These are phyloP conservation scores for Leptobrachium ailaonicum DNA, from an alignment of 2,113 vertebrate genomes.

Conservation along the genomic window DNA sequence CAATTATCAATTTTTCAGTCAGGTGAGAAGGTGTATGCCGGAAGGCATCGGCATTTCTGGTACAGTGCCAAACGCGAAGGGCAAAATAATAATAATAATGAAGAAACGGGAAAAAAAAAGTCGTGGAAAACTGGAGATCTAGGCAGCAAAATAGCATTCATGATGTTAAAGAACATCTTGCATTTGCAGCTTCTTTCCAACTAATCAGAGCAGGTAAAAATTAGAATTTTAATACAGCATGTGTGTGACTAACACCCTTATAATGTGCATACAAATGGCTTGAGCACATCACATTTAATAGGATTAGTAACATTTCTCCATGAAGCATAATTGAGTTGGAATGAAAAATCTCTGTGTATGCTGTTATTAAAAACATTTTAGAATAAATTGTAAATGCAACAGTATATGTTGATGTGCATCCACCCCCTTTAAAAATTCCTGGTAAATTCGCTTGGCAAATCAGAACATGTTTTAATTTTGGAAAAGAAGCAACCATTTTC, in stretches of 20 bases:
- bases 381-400: no score
- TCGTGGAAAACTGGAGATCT: constrained; percentile 11
- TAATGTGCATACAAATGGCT: constrained; percentile 30
- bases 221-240: constrained; percentile 27
- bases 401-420: no score
- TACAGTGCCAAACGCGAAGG: constrained; percentile 17
- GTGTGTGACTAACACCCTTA: constrained; percentile 44
- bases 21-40: background rate
- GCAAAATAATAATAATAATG: constrained; percentile 30
- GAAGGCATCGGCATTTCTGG: background rate
- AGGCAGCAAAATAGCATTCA: constrained; percentile 30
- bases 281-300: constrained; percentile 30
- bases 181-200: constrained; percentile 3
- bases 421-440: no score
- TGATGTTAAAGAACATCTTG: constrained; percentile 25
- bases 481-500: no score
- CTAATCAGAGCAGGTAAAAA: constrained; percentile 19
- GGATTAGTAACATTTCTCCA: constrained; percentile 36
- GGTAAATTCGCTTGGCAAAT: no score
- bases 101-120: constrained; percentile 3
- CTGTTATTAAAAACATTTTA: no score
- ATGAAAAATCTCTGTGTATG: constrained; percentile 2
- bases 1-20: constrained; percentile 27
- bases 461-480: no score
- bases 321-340: constrained; percentile 22